A percentile compares a stretch with the other conserved stretches of the same genome.
phyloP scores from a whole-genome alignment of 2,797 vertebrate species.

The Scolopax rusticola region DNA sequence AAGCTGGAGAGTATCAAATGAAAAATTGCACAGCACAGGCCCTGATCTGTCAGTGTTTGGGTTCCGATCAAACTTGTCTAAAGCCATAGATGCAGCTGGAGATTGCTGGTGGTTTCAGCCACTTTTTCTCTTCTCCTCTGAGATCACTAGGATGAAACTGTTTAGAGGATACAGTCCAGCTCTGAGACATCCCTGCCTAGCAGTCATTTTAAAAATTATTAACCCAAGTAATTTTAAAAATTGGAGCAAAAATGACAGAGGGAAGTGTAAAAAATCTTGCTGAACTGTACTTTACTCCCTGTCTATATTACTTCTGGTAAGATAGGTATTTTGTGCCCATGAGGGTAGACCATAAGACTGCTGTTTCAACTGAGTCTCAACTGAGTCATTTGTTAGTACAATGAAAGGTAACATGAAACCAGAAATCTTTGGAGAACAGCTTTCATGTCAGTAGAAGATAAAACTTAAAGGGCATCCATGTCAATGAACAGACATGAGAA shows the following conservation, averaged over 20 bases:
- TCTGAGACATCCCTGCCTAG: not conserved
- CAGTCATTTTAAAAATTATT: not conserved
- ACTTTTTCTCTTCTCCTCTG: slow-evolving; percentile 18
- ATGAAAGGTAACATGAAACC: not conserved
- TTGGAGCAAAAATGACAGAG: not conserved
- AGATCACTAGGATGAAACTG: not conserved
- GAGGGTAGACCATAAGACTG: not conserved
- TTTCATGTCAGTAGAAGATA: not conserved
- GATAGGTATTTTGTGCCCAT: not conserved
- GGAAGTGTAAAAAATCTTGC: not conserved
- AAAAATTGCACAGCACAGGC: slow-evolving; percentile 45
- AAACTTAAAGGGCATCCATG: not conserved
- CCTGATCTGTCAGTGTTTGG: slow-evolving; percentile 45
- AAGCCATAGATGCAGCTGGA: slow-evolving; percentile 58
- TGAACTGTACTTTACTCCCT: not conserved
- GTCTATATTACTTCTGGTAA: not conserved
- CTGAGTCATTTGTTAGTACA: not conserved
- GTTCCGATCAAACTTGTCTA: slow-evolving; percentile 47
- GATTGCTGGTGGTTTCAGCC: slow-evolving; percentile 47
- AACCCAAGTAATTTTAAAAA: not conserved
- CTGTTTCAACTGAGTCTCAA: not conserved
- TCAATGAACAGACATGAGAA: not conserved
- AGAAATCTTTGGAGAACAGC: not conserved
- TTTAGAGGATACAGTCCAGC: not conserved
- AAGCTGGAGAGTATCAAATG: slow-evolving; percentile 45